Evolutionary conservation across 2,113 vertebrate genomes (phyloP).

Genomic region (Misgurnus anguillicaudatus): DNA sequence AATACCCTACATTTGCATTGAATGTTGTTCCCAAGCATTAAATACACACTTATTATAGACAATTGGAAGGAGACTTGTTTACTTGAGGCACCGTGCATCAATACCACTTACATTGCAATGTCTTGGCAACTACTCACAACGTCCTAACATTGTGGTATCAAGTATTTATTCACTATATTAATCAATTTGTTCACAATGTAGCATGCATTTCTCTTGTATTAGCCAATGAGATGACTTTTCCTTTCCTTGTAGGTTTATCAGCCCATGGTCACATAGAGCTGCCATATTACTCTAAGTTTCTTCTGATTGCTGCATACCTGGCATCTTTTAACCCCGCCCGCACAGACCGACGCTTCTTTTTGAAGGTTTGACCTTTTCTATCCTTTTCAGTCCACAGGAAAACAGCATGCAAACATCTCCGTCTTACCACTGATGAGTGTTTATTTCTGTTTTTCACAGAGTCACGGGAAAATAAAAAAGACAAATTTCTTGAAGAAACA

Average conservation of each 20-base stretch:
- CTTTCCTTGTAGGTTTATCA: conserved; percentile 80
- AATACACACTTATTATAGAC: too few species aligned
- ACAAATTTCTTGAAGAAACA: conserved; percentile 93
- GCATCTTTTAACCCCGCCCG: conserved; percentile 95
- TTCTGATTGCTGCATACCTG: conserved; percentile 94
- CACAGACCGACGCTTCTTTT: conserved; percentile 95
- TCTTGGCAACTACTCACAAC: background rate
- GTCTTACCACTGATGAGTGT: background rate
- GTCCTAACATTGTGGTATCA: too few species aligned
- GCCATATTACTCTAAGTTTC: conserved; percentile 97
- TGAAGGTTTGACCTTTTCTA: conserved; percentile 80
- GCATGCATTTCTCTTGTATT: background rate
- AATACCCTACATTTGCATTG: too few species aligned
- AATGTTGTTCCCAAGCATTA: too few species aligned
- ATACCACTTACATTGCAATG: background rate
- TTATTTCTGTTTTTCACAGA: conserved; percentile 71
- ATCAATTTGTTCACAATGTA: too few species aligned
- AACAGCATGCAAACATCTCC: too few species aligned
- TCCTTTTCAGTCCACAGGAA: background rate
- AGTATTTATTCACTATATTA: background rate
- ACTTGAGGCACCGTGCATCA: too few species aligned
- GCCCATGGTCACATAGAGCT: conserved; percentile 92
- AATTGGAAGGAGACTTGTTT: background rate
- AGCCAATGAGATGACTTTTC: background rate
- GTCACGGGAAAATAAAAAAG: conserved; percentile 94